A percentile compares a stretch with the other conserved stretches of the same genome.
These are phyloP conservation scores for Ochotona princeps DNA, from an alignment of 2,113 vertebrate species.

Conservation along the genomic window DNA sequence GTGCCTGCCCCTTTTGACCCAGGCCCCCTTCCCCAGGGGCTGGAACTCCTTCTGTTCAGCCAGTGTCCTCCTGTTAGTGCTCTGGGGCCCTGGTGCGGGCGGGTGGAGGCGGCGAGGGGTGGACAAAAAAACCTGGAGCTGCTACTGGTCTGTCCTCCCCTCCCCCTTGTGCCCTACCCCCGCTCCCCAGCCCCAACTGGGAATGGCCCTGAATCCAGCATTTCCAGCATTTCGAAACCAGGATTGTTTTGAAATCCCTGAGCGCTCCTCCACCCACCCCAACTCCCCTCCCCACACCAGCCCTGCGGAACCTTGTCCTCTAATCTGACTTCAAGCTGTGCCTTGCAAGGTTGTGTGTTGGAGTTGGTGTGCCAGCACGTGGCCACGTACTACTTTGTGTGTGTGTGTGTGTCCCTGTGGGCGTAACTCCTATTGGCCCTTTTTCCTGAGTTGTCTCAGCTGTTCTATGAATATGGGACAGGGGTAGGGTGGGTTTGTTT, in stretches of 20 bases:
- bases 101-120: no score
- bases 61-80: neutral
- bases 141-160: neutral
- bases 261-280: slow-evolving; percentile 56
- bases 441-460: slow-evolving; percentile 25
- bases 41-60: slow-evolving; percentile 3
- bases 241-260: slow-evolving; percentile 81
- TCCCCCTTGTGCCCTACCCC: neutral
- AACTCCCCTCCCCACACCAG: slow-evolving; percentile 26
- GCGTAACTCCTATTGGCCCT: slow-evolving; percentile 35
- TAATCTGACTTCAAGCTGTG: slow-evolving; percentile 34
- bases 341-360: neutral
- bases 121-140: no score
- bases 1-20: neutral
- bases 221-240: slow-evolving; percentile 81
- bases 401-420: neutral
- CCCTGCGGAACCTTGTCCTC: slow-evolving; percentile 25
- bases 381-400: neutral
- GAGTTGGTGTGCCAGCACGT: slow-evolving; percentile 43
- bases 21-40: neutral
- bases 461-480: neutral
- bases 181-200: slow-evolving; percentile 27
- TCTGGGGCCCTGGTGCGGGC: neutral
- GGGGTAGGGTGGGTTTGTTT: neutral
- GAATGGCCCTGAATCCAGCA: slow-evolving; percentile 79